phyloP scores from a whole-genome alignment of 2,797 vertebrate species.

The Eurystomus glaucurus region DNA sequence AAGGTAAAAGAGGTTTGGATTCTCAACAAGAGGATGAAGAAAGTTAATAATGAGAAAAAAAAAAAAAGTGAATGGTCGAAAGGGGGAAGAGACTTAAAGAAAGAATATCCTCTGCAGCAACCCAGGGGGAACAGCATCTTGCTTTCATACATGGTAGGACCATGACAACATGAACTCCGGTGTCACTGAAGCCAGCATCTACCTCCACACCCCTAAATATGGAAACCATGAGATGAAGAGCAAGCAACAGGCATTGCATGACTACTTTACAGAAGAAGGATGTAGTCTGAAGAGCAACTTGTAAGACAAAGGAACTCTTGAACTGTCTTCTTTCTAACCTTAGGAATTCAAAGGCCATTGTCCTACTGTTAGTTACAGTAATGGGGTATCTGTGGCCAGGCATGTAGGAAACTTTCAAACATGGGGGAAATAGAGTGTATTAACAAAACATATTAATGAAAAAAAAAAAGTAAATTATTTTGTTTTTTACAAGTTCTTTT shows the following conservation, averaged over 20 bases:
- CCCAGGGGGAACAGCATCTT: neutral
- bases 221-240: neutral
- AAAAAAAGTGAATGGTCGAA: fast-evolving
- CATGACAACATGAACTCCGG: neutral
- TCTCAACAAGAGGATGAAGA: neutral
- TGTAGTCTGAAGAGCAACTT: neutral
- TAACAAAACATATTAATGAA: neutral
- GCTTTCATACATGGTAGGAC: neutral
- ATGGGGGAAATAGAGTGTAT: fast-evolving
- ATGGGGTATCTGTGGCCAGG: neutral
- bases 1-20: neutral
- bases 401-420: neutral
- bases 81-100: neutral
- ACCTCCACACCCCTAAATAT: neutral
- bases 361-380: neutral
- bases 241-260: neutral
- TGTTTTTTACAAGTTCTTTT: neutral
- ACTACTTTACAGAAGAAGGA: neutral
- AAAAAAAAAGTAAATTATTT: neutral
- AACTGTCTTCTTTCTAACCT: neutral
- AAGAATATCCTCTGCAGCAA: neutral
- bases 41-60: neutral
- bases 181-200: neutral
- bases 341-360: neutral
- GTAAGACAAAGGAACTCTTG: neutral